phyloP scores from a whole-genome alignment of 1,140 invertebrate species.

The Drosophila kanapiae region DNA sequence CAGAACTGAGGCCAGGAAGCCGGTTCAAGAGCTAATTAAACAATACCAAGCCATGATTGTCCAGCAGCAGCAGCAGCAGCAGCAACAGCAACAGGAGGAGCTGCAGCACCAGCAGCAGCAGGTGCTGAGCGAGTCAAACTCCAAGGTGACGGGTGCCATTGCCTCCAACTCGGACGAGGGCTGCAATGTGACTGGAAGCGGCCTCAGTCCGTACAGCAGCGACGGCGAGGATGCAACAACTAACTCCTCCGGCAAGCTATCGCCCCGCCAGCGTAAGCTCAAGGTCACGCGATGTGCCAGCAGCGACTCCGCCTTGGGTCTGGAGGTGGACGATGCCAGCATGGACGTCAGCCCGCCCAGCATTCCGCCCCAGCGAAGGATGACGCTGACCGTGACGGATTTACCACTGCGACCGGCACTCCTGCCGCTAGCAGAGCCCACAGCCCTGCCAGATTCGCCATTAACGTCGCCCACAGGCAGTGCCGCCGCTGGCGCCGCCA shows the following conservation, averaged over 20 bases:
- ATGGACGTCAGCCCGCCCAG: conserved; percentile 31
- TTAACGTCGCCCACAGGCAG: conserved; percentile 57
- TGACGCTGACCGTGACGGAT: conserved; percentile 82
- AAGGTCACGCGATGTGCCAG: conserved; percentile 81
- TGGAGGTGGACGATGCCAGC: conserved; percentile 75
- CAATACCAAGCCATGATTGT: conserved; percentile 75
- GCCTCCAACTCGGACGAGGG: conserved; percentile 81
- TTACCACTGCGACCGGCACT: conserved; percentile 76
- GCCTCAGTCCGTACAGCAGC: conserved; percentile 76
- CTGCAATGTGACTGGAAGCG: conserved; percentile 61
- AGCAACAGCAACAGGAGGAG: conserved; percentile 22
- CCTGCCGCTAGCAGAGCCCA: conserved; percentile 80
- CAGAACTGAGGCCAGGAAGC: conserved; percentile 5
- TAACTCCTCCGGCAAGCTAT: conserved; percentile 1
- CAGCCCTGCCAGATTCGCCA: conserved; percentile 72
- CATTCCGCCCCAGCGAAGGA: conserved; percentile 60
- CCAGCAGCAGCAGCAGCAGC: conserved; percentile 51
- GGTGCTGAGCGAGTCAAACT: background rate
- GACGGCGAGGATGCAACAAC: conserved; percentile 67
- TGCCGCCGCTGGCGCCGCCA: background rate
- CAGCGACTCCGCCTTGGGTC: conserved; percentile 79
- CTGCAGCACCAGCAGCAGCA: conserved; percentile 25
- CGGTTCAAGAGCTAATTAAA: conserved; percentile 59
- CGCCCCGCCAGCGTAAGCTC: conserved; percentile 39
- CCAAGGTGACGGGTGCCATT: conserved; percentile 26